Base-by-base conservation (phyloP, 2,797 vertebrate species). In the Pipistrellus nathusii region DNA sequence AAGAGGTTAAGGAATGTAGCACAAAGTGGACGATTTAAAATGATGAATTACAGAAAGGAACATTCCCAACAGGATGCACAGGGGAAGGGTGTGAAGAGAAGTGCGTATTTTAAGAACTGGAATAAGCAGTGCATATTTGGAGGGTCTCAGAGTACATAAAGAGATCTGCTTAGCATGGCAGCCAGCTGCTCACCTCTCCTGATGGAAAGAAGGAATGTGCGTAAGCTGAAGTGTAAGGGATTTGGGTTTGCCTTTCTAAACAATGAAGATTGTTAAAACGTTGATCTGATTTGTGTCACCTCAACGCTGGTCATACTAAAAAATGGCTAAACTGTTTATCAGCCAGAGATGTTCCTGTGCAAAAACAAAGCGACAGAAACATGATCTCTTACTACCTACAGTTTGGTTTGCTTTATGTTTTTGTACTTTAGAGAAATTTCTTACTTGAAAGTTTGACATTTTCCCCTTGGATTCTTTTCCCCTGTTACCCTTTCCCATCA, bases 161-260 rank as follows among this genome's bases (percentile, higher is more conserved):
- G 90, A 94, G 88, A 94, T 90, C 88, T 95, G 85, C 77, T 94
- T 85, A 92, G 75, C 80, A 48, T 77, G 90, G 94, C 78, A 83
- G 93, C 89, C 95, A 96, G 94, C 85, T 97, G 96, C 95, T 97
- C 85, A 94, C 95, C 95, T 96, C 93, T 88, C 48, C 8, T 32
- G 71, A 85, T 77, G 55, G 76, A 82, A 82, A 69, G 68, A 85
- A 78, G 89, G 88, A 91, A 88, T 71, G 92, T 82, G 85, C 75
- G 88, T 83, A 38, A 64, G 13, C 91, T 85, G 59, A 93, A 95
- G 53, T 44, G 17, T 38, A 77, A 86, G 27, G 62, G 85, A 90
- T 92, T 94, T 87, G 4, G 55, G 75, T 11, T 92, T 13, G 21
- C 51, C 41, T 62, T 90, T 90, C 90, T 78, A 38, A 89, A 80